Percentiles rank a stretch among this genome's conserved stretches.
phyloP scores from a whole-genome alignment of 2,797 vertebrate genomes.

The Rhinella marina region DNA sequence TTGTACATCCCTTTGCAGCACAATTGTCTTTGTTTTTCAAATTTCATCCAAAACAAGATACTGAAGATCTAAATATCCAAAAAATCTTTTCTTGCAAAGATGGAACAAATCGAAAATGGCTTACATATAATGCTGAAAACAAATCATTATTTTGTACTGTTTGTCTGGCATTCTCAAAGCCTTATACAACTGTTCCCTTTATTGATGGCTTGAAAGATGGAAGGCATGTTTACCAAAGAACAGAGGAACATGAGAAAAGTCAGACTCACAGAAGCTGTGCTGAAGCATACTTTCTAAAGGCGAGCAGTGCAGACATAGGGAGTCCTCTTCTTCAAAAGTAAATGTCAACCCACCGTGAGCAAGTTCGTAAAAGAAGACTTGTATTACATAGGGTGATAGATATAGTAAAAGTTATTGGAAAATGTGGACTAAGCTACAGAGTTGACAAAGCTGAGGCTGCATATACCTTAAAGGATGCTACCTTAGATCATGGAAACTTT shows the following conservation, averaged over 20 bases:
- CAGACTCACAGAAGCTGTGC: constrained; percentile 57
- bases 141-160: neutral
- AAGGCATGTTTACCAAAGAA: neutral
- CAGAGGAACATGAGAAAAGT: neutral
- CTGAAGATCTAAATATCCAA: neutral
- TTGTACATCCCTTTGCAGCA: too few relatives aligned
- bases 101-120: neutral
- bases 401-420: constrained; percentile 65
- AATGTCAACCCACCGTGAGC: neutral
- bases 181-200: neutral
- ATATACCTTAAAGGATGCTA: constrained; percentile 70
- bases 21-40: neutral
- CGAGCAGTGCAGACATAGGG: constrained; percentile 20
- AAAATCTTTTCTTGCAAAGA: neutral
- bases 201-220: neutral
- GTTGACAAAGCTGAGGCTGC: constrained; percentile 64
- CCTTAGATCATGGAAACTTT: constrained; percentile 68
- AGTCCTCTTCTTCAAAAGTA: constrained; percentile 26
- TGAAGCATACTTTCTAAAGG: constrained; percentile 58
- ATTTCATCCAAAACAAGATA: neutral
- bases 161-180: neutral
- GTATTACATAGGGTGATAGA: constrained; percentile 61
- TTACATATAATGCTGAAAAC: neutral
- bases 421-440: constrained; percentile 67
- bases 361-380: constrained; percentile 55